Conservation (phyloP, 2,797 vertebrate species). For the Podargus strigoides region DNA sequence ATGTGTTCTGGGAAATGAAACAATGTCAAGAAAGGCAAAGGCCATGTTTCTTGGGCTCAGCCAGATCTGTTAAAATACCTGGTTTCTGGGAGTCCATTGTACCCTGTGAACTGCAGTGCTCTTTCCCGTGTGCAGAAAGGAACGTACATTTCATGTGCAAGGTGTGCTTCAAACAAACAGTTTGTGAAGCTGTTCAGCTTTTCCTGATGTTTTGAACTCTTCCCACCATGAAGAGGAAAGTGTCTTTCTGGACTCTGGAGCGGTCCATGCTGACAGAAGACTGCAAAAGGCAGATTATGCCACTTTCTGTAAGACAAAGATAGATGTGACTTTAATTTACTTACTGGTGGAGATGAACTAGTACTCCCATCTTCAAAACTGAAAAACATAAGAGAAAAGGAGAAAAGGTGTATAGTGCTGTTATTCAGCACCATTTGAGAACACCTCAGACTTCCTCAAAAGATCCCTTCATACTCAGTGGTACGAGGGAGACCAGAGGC, state of each 20-base stretch:
- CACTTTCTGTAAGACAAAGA: not conserved
- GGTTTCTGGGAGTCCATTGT: not conserved
- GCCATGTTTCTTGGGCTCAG: not conserved
- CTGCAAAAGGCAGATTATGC: not conserved
- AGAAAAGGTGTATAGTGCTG: not conserved
- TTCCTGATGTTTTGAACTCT: not conserved
- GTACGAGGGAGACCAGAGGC: not conserved
- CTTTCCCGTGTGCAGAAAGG: not conserved
- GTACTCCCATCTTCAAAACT: not conserved
- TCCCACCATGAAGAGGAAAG: not conserved
- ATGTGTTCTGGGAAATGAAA: not conserved
- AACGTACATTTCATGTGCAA: fast-evolving
- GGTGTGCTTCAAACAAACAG: not conserved
- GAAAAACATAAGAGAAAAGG: not conserved
- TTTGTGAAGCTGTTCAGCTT: not conserved
- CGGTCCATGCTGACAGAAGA: not conserved
- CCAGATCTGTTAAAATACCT: not conserved
- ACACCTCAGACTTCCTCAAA: not conserved
- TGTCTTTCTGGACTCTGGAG: not conserved
- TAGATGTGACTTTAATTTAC: not conserved
- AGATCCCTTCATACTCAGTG: not conserved
- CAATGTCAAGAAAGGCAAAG: not conserved
- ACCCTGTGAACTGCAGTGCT: not conserved
- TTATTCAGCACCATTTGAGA: not conserved
- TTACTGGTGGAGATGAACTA: not conserved